phyloP scores from a whole-genome alignment of 2,797 vertebrate species.

The Leptodactylus fallax region DNA sequence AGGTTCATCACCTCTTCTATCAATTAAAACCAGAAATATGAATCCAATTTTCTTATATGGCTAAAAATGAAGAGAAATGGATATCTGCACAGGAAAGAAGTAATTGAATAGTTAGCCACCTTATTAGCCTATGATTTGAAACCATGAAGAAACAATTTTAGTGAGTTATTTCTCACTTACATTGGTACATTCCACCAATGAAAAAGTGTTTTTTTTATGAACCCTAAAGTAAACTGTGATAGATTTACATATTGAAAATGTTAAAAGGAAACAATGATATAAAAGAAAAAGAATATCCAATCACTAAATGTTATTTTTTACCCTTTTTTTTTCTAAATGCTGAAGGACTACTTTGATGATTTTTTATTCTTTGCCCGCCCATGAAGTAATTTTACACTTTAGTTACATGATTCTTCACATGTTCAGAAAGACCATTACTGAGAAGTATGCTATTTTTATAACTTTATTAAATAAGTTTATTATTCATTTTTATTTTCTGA shows the following conservation, averaged over 20 bases:
- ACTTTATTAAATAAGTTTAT: too few relatives aligned
- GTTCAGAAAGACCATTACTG: background rate
- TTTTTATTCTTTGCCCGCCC: background rate
- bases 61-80: conserved; percentile 29
- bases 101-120: conserved; percentile 38
- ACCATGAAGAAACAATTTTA: conserved; percentile 19
- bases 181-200: background rate
- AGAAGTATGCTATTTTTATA: too few relatives aligned
- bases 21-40: conserved; percentile 52
- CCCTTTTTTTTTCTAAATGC: too few relatives aligned
- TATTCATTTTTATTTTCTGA: too few relatives aligned
- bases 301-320: background rate
- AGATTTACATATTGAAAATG: background rate
- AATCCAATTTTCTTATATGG: conserved; percentile 40
- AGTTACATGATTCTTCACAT: background rate
- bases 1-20: conserved; percentile 35
- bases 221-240: background rate
- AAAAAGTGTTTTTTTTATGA: background rate
- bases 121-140: conserved; percentile 16
- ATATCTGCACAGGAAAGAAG: conserved; percentile 31
- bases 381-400: background rate
- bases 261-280: background rate
- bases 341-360: background rate
- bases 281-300: too few relatives aligned
- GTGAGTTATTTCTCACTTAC: background rate